phyloP scores from a whole-genome alignment of 2,888 invertebrate genomes.

The Lacanobia wlatinum region DNA sequence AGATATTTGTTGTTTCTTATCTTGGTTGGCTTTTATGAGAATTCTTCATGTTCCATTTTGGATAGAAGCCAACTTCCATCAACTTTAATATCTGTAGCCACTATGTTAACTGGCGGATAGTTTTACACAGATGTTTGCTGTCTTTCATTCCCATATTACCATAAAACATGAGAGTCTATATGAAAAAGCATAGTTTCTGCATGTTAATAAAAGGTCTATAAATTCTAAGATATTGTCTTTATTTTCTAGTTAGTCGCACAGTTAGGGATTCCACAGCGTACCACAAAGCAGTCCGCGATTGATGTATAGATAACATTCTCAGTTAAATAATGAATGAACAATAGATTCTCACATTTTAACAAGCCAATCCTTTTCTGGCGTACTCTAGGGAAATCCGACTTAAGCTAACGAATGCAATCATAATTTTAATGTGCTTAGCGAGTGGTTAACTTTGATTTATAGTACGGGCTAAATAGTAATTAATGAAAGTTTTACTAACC shows the following conservation, averaged over 20 bases:
- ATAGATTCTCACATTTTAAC: slow-evolving; percentile 67
- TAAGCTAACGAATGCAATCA: slow-evolving; percentile 23
- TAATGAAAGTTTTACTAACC: slow-evolving; percentile 14
- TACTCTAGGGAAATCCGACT: slow-evolving; percentile 60
- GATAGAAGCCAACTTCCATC: slow-evolving; percentile 11
- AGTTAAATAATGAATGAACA: slow-evolving; percentile 66
- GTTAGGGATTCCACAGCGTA: slow-evolving; percentile 58
- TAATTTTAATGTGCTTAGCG: slow-evolving; percentile 10
- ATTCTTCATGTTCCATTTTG: slow-evolving; percentile 19
- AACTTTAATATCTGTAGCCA: slow-evolving; percentile 3
- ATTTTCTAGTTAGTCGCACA: slow-evolving; percentile 61
- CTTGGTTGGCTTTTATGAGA: slow-evolving; percentile 1
- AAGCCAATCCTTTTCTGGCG: slow-evolving; percentile 58
- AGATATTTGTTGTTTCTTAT: slow-evolving; percentile 1
- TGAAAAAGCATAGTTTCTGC: slow-evolving; percentile 25
- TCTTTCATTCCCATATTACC: slow-evolving; percentile 33
- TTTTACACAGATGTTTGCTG: slow-evolving; percentile 4
- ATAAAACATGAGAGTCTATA: slow-evolving; percentile 33
- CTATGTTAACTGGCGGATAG: slow-evolving; percentile 1
- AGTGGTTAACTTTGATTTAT: slow-evolving; percentile 23
- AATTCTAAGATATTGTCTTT: slow-evolving; percentile 53
- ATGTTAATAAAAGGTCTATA: slow-evolving; percentile 51
- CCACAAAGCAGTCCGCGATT: slow-evolving; percentile 54
- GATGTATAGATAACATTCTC: slow-evolving; percentile 66
- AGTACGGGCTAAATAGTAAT: slow-evolving; percentile 3